Base-by-base conservation (phyloP, 2,888 invertebrate species). In the Zelleria hepariella region DNA sequence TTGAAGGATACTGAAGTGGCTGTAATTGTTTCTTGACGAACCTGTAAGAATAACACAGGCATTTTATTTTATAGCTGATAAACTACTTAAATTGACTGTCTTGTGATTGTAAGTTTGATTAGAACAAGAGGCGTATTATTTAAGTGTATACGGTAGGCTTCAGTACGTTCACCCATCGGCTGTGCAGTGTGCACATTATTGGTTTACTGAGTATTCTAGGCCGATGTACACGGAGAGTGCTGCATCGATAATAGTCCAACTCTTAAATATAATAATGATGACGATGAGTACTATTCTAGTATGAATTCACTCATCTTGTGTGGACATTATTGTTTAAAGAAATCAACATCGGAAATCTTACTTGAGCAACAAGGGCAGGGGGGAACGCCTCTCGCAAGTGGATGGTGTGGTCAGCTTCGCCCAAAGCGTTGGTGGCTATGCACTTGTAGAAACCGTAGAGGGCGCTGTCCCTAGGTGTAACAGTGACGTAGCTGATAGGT, bases 1-100 rank as follows among this genome's bases (percentile, higher is more conserved):
- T 91, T 91, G 78, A 96, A 97, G 58, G 93, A 93, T 53, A 96
- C 93, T 7, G 96, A 95, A 4, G 96, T 96, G 0, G 97, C 96
- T 0, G 95, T 96, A 27, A 94, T 87, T 61, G 91, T 91, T 61
- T 91, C 91, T 68, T 94, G 91, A 66, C 90, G 91, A 0, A 92
- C 93, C 78, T 94, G 90, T 4, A 64, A 71, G 56, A 23, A 52
- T n/a, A n/a, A n/a, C n/a, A n/a, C n/a, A n/a, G n/a, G n/a, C n/a
- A n/a, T n/a, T n/a, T n/a, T n/a, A n/a, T n/a, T n/a, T n/a, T n/a
- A n/a, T n/a, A n/a, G n/a, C n/a, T n/a, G n/a, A n/a, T n/a, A n/a
- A n/a, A n/a, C n/a, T n/a, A n/a, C n/a, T n/a, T n/a, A n/a, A n/a
- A n/a, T n/a, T n/a, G n/a, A n/a, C n/a, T n/a, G n/a, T n/a, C n/a